Evolutionary conservation across 2,797 vertebrate genomes (phyloP), one percentile per base, ranked within the genome.

Genomic region (Sebastes steindachneri): DNA sequence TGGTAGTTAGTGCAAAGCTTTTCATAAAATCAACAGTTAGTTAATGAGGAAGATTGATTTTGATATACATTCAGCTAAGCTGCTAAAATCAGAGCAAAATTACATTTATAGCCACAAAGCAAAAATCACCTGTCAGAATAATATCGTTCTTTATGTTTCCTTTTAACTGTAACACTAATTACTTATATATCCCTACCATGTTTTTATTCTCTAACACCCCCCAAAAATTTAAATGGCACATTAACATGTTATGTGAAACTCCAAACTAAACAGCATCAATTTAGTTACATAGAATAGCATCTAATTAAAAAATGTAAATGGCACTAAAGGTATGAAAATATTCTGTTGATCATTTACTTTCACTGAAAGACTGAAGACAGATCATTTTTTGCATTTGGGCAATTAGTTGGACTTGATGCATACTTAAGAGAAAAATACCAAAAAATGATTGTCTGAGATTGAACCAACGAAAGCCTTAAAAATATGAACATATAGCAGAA

Each of bases 1-100:
- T 12, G 11, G 26, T 11, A 68, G 63, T 57, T 75, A 63, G 65
- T 82, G 70, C 35, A 83, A 82, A 87, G 68, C 37, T 15, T 77
- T 8, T 66, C 23, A 35, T 33, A 57, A 74, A 83, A 76, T 58
- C 67, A 73, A 8, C 72, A 31, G 7, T 57, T 55, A 14, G 35
- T 74, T 57, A 37, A 33, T 68, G 7, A 37, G 15, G 4, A 69
- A 29, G 29, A 64, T 17, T 15, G 9, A 15, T 68, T 79, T 67
- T 48, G 9, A 64, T 29, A 58, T 37, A 54, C 12, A 64, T 68
- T 65, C 23, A 68, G 31, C 35, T 58, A 86, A 77, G 9, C 6
- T 57, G 8, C 37, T 71, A 26, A 68, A 51, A 63, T 60, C 26
- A 12, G 21, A 75, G 7, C 2, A 62, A 12, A 69, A n/a, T 71